Evolutionary conservation across 2,888 invertebrate species (phyloP).

Genomic region (Andrena minutula): DNA sequence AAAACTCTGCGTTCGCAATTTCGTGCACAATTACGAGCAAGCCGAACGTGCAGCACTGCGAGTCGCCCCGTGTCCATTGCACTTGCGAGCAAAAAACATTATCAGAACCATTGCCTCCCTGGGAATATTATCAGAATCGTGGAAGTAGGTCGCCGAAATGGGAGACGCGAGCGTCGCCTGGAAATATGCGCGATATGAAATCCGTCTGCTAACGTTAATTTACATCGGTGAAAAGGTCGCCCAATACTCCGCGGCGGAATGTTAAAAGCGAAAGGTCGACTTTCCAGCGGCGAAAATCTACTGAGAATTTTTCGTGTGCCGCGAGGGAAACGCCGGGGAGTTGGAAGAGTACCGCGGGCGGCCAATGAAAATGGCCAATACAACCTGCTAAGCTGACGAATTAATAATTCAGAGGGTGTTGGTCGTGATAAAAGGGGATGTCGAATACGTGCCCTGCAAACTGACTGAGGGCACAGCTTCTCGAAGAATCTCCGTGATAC

Average conservation of each 20-base stretch:
- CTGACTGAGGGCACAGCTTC: background rate
- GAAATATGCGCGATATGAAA: slow-evolving; percentile 33
- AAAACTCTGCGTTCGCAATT: slow-evolving; percentile 61
- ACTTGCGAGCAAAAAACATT: slow-evolving; percentile 12
- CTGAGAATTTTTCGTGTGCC: background rate
- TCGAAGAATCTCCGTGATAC: slow-evolving; percentile 26
- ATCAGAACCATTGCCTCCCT: slow-evolving; percentile 14
- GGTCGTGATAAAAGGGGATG: slow-evolving; percentile 4
- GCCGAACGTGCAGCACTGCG: slow-evolving; percentile 14
- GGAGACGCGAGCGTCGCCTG: background rate
- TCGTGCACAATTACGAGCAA: slow-evolving; percentile 41
- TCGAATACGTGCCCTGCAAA: slow-evolving; percentile 37
- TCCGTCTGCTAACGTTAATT: slow-evolving; percentile 39
- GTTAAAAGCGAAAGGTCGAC: slow-evolving; percentile 39
- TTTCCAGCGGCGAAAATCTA: slow-evolving; percentile 13
- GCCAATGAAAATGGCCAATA: slow-evolving; percentile 8
- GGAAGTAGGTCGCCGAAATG: slow-evolving; percentile 32
- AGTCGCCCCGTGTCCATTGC: background rate
- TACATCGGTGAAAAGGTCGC: slow-evolving; percentile 51
- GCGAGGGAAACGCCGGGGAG: slow-evolving; percentile 4
- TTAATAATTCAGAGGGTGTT: slow-evolving; percentile 41
- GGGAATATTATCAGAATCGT: slow-evolving; percentile 14
- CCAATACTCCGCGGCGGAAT: slow-evolving; percentile 6
- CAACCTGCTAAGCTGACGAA: background rate
- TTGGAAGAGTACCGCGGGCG: slow-evolving; percentile 21